Base-by-base conservation (phyloP, 1,140 invertebrate genomes). In the Hycleus phaleratus region DNA sequence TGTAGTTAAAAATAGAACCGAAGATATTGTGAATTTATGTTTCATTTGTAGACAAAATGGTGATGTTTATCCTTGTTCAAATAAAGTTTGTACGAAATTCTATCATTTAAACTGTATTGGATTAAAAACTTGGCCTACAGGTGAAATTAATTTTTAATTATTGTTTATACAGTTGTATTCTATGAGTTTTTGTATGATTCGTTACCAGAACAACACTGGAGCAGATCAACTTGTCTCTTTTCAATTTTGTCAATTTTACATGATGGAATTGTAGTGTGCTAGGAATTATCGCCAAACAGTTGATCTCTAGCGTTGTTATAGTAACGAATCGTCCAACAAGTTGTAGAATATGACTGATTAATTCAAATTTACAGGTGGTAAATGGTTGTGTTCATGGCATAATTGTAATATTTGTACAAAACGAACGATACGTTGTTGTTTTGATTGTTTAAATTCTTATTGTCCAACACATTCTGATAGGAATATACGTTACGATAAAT, bases 91-190 rank as follows among this genome's bases (percentile, higher is more conserved):
- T 52, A 58, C 57, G 24, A 72, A 70, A 58, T 58, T 49, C 18
- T 73, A 71, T 46, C 72, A 73, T 63, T 53, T 70, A 42, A 52
- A 57, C 32, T 73, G 72, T 63, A 60, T 71, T 32, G 58, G 67
- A 8, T 57, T 71, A 40, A 47, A 64, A 26, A 32, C 55, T 10
- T 63, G 55, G 58, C 63, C 68, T 24, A 65, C 68, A 45, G 60
- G 67, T 70, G 64, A 64, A n/a, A 38, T 24, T 43, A 18, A 18
- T 18, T 18, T 18, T 18, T 12, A 12, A 12, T 12, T 12, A 12
- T 12, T 12, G 1, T 12, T 12, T 18, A 18, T 18, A 18, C 18
- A 18, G 18, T 18, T 18, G 18, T 18, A 18, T 18, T 18, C 18
- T 18, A 12, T 12, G 18, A 18, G 18, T 18, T 18, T 18, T 18